Base-by-base conservation (phyloP, 30 jellyfish, hydroid and myxozoan species). In the Turritopsis dohrnii region DNA sequence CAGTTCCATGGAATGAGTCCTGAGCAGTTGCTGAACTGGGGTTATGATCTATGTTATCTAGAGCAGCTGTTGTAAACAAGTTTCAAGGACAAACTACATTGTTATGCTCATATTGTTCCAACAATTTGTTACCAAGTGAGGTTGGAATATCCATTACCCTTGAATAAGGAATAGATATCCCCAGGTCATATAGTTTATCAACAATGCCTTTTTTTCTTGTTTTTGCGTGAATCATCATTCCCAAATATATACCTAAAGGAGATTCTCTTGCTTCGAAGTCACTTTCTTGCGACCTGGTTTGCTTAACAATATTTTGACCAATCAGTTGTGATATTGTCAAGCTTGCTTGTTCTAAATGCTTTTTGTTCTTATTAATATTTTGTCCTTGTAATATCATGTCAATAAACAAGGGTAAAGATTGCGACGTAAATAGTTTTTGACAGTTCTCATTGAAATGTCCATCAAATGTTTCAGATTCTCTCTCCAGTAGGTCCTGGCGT, bases 1-100 rank as follows among this genome's bases (percentile, higher is more conserved):
- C n/a, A 23, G 85, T 86, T 18, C 94, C 94, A 80, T 86, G 90
- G 72, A 86, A 86, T 20, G 94, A 79, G 22, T 28, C 75, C 52
- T 69, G 79, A 52, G 94, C 74, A 26, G 79, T 72, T 19, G 71
- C 72, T 28, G 94, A 65, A 17, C 66, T 30, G 8, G 94, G 94
- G 66, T 86, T 79, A 66, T 79, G 85, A 52, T 86, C 94, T 27
- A 80, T 79, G 31, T 86, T 86, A 53, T 86, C 94, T 1, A 71
- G 54, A 13, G 94, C 90, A 28, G 89, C 81, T 9, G 84, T 80
- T 24, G 94, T 86, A 54, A 79, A 86, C 52, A 86, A n/a, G 18
- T 80, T 71, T 25, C 75, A 71, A 27, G 94, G 90, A 54, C 94
- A 86, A 21, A 86, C 94, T n/a, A 76, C 75, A 20, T 74, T 86